Evolutionary conservation across 2,113 vertebrate genomes (phyloP), one percentile per base, ranked within the genome.

Genomic region (Suncus etruscus): DNA sequence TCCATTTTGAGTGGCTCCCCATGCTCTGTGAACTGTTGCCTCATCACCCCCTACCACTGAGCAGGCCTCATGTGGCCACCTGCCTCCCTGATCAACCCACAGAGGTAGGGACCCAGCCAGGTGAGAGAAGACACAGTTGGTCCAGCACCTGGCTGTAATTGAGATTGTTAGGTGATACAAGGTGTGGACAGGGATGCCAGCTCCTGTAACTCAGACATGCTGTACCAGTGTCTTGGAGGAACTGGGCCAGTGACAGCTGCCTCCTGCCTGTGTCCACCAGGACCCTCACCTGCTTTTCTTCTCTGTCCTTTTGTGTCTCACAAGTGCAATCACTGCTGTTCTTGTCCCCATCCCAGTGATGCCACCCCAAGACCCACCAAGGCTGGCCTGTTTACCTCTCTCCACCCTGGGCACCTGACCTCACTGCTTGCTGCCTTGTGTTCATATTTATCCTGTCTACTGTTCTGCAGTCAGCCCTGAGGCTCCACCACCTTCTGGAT

Each of bases 171-270:
- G 8, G 25, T 16, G 16, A 2, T 8, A 1, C 8, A 18, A 39
- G 39, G 20, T 24, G 63, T 0, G 1, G 8, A 8, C 47, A 4
- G 29, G 0, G 0, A n/a, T 25, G 2, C 0, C 0, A 14, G n/a
- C 75, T 54, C 1, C 0, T 11, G 12, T 68, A 50, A n/a, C 31
- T 25, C 18, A n/a, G 18, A 58, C 27, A 77, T 24, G 1, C 73
- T 77, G 73, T 29, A 15, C 50, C 7, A 85, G 11, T 16, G 11
- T 16, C 54, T 0, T 12, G 54, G 54, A 54, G 9, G 63, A 8
- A 22, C 22, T 25, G 20, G 63, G 63, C 63, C 61, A 61, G 3
- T 48, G 3, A 51, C 20, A 24, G 1, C n/a, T 65, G 2, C 48
- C 20, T n/a, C 8, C 16, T 1, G 0, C 54, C 27, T 85, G 32